Evolutionary conservation across 1,140 invertebrate species (phyloP), one percentile per base, ranked within the genome.

Genomic region (Aporrectodea caliginosa): DNA sequence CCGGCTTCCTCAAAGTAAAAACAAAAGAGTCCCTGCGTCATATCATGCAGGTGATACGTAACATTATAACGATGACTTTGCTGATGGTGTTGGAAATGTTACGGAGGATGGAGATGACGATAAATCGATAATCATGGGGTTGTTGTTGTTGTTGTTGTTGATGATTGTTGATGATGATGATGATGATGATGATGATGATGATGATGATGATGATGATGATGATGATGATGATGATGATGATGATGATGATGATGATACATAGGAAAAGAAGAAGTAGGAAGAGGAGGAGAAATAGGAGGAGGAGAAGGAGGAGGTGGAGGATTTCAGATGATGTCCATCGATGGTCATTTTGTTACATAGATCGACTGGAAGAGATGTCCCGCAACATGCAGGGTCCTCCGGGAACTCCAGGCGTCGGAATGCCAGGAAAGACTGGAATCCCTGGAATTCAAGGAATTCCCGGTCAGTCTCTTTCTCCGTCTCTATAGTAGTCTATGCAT

Each of bases 111-210:
- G 22, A 6, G 43, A 58, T 58, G 43, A 58, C 22, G 43, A 58
- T 58, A 27, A 27, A 73, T 73, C 31, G 29, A 73, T 73, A 58
- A 58, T 58, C 6, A 58, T 58, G 43, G 22, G 6, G 43, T 12
- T 58, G 43, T 12, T 58, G 43, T 12, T 58, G 43, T 58, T 58
- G 43, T 58, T 58, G 43, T 58, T 58, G 43, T 58, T 58, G 43
- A 58, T 58, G 43, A 58, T 58, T 58, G 43, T 58, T 58, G 43
- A 58, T 58, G 43, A 58, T 58, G 43, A 58, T 58, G 43, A 58
- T 58, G 43, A 58, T 58, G 43, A 58, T 58, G 43, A 58, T 58
- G 43, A 58, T 58, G 43, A 58, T 58, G 43, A 58, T 58, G 43
- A 58, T 58, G 43, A 58, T 58, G 6, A 58, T 58, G 43, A 58